These are phyloP conservation scores for Synergus itoensis DNA, from an alignment of 2,888 invertebrate species.

Conservation along the genomic window DNA sequence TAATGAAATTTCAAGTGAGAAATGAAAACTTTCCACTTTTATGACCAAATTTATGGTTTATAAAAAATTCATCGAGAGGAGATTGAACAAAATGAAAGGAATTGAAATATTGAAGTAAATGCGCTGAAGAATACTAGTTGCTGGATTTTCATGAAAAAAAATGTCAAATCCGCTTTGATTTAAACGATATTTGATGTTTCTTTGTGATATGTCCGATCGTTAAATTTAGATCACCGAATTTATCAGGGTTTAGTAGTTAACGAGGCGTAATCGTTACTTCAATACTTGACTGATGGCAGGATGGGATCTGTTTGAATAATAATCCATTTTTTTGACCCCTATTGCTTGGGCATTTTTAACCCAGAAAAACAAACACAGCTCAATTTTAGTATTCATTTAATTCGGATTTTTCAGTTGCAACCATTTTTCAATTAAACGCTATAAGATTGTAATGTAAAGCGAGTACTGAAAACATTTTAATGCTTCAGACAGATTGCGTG, in stretches of 20 bases:
- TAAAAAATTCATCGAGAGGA: neutral
- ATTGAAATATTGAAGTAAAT: neutral
- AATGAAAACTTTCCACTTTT: neutral
- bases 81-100: neutral
- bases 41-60: neutral
- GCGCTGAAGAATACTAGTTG: neutral
- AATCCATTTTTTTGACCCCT: neutral
- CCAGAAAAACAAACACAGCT: neutral
- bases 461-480: neutral
- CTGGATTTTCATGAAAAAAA: neutral
- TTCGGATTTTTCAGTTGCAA: neutral
- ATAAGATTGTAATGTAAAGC: slow-evolving; percentile 16
- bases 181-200: neutral
- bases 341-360: neutral
- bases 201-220: neutral
- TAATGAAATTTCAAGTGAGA: neutral
- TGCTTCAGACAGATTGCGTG: neutral
- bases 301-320: neutral
- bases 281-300: neutral
- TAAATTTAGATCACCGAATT: neutral
- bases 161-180: neutral
- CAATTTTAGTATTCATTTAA: neutral
- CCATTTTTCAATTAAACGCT: slow-evolving; percentile 25
- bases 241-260: neutral
- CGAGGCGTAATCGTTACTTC: neutral